Evolutionary conservation across 2,113 vertebrate species (phyloP).

Genomic region (Thamnaconus septentrionalis): DNA sequence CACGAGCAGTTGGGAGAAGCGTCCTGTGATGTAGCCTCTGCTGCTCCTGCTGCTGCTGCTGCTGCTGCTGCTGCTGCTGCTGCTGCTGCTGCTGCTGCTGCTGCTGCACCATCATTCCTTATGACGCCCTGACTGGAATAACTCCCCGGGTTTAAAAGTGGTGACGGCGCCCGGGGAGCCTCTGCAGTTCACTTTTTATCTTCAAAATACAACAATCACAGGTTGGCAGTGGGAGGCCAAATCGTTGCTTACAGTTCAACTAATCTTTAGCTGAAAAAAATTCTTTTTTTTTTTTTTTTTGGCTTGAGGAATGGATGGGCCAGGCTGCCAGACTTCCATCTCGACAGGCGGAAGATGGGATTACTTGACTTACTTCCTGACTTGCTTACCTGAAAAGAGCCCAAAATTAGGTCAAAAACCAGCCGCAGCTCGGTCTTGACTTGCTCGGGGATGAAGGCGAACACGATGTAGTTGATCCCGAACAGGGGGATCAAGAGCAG

Average conservation of each 20-base stretch:
- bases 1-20: no score
- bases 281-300: no score
- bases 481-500: constrained; percentile 96
- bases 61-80: no score
- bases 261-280: no score
- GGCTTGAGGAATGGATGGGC: no score
- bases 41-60: no score
- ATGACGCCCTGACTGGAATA: constrained; percentile 44
- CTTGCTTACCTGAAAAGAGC: constrained; percentile 90
- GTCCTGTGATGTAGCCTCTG: no score
- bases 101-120: constrained; percentile 24
- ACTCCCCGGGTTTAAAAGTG: constrained; percentile 30
- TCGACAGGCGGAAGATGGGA: no score
- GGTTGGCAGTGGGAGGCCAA: not conserved
- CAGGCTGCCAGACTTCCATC: no score
- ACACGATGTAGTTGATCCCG: constrained; percentile 93
- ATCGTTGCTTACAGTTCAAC: not conserved
- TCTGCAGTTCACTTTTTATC: constrained; percentile 8
- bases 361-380: no score
- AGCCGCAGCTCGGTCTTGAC: constrained; percentile 84
- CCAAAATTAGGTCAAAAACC: constrained; percentile 89
- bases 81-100: no score
- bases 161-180: constrained; percentile 27
- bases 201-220: constrained; percentile 8
- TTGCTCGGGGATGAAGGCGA: constrained; percentile 92